A percentile compares a stretch with the other conserved stretches of the same genome.
Evolutionary conservation across 2,113 vertebrate genomes (phyloP).

Genomic region (Phalacrocorax aristotelis): DNA sequence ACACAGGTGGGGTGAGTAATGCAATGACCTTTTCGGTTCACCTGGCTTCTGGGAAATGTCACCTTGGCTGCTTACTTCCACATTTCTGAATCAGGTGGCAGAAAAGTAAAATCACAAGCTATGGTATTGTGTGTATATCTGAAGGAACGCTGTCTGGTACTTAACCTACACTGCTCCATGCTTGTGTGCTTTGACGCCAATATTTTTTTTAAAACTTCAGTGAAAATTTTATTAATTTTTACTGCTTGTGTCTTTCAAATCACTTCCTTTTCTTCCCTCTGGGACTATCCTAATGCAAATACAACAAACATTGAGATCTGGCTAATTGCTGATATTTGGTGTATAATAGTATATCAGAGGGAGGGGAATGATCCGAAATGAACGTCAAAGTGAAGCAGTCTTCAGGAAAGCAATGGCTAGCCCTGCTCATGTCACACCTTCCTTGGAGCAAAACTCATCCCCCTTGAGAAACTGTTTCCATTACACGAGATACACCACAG

Average conservation of each 20-base stretch:
- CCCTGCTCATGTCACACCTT: neutral
- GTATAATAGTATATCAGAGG: neutral
- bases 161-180: neutral
- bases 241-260: neutral
- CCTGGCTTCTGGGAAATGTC: neutral
- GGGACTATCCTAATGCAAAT: neutral
- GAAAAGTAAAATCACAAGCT: neutral
- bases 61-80: neutral
- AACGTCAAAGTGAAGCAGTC: neutral
- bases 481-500: neutral
- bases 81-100: neutral
- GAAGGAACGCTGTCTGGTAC: neutral
- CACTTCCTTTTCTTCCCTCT: neutral
- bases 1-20: neutral
- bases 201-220: neutral
- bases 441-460: neutral
- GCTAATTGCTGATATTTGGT: neutral
- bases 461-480: neutral
- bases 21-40: neutral
- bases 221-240: neutral
- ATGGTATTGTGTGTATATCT: neutral
- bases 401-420: rapidly evolving
- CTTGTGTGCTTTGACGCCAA: neutral
- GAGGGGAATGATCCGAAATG: neutral
- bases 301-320: rapidly evolving